Base-by-base conservation (phyloP, 2,113 vertebrate genomes). In the Macaca nemestrina region DNA sequence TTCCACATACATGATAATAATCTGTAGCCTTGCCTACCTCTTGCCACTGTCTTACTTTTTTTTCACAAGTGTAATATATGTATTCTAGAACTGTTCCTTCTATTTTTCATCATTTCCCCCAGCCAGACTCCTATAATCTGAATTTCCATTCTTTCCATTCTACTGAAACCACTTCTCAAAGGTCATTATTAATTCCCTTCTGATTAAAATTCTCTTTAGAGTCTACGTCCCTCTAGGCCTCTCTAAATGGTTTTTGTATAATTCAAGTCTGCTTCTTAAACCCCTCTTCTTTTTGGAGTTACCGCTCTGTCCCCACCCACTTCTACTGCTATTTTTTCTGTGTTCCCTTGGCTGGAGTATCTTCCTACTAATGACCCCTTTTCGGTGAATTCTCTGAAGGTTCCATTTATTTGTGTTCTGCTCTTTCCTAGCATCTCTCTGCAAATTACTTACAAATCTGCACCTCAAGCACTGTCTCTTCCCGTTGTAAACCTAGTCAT, bases 141-240 rank as follows among this genome's bases (percentile, higher is more conserved):
- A 78, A 87, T 86, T 72, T 22, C 35, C 14, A 83, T 94, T 82
- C 45, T 68, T 57, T 88, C 13, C 25, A 72, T 57, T 92, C 32
- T 57, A 59, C 45, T 59, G 67, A 93, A 90, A 89, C 32, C 93
- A 6, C 14, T 79, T 52, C 38, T 90, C 89, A 86, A 93, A 83
- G 75, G 75, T 91, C 82, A 91, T 35, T 59, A 73, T 73, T 94
- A 78, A 95, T 59, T 88, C 30, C 17, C 35, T 61, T 86, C 83
- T 93, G 64, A 67, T 93, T 86, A 59, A 67, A 73, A 89, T 13
- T 70, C 50, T 27, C 72, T 78, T 79, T 32, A 25, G 38, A 64
- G 35, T 90, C 27, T 14, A 14, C 1, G 43, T 68, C 3, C 23
- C 25, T 86, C 10, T 27, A 80, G 35, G 45, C n/a, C 6, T 83